Percentiles rank a stretch among this genome's conserved stretches.
These are phyloP conservation scores for Criorhina ranunculi DNA, from an alignment of 2,888 invertebrate genomes.

Conservation along the genomic window DNA sequence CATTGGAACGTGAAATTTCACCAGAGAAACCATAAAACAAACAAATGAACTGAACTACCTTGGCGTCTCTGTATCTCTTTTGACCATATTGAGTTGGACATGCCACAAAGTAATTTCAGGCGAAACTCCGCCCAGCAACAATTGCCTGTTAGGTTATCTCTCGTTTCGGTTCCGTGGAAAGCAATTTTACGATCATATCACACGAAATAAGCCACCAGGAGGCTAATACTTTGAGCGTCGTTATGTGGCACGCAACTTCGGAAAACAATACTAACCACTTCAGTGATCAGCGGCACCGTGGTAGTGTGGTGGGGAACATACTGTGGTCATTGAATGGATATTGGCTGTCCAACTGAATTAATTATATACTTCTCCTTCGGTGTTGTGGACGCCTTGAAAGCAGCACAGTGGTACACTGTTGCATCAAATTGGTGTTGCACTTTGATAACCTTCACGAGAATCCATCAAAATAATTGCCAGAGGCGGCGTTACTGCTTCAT, in stretches of 20 bases:
- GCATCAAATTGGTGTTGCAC: conserved; percentile 66
- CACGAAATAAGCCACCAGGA: conserved; percentile 50
- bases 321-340: conserved; percentile 33
- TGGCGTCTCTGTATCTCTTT: conserved; percentile 3
- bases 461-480: conserved; percentile 64
- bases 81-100: conserved; percentile 41
- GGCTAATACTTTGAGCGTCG: conserved; percentile 14
- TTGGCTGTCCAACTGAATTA: conserved; percentile 38
- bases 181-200: conserved; percentile 65
- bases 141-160: conserved; percentile 54
- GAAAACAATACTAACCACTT: conserved; percentile 43
- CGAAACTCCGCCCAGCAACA: conserved; percentile 51
- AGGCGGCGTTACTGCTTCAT: conserved; percentile 68
- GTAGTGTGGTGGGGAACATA: conserved; percentile 3
- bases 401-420: conserved; percentile 41
- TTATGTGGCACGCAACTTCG: conserved; percentile 27
- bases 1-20: conserved; percentile 6
- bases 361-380: conserved; percentile 29
- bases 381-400: conserved; percentile 28
- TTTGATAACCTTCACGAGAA: conserved; percentile 58
- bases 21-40: conserved; percentile 33
- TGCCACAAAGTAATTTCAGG: conserved; percentile 47
- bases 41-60: conserved; percentile 11
- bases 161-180: conserved; percentile 47
- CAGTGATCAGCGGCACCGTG: conserved; percentile 23